These are phyloP conservation scores for Anarrhichthys ocellatus DNA, from an alignment of 2,113 vertebrate species.

Conservation along the genomic window DNA sequence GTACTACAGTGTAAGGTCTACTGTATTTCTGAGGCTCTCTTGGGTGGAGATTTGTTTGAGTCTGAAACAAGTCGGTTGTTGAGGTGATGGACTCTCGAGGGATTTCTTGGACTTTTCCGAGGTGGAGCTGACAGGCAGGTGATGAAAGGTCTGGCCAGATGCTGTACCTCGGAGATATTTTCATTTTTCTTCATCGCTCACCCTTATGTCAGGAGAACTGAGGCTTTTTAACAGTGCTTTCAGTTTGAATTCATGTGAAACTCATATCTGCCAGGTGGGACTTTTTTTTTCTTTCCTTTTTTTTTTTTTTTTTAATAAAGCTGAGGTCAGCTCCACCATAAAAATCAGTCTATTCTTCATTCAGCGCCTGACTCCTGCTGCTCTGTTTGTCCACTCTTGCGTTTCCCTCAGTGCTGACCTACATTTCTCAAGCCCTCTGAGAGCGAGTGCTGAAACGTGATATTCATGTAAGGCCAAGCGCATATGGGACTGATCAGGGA, in stretches of 20 bases:
- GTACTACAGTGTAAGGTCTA: conserved; percentile 1
- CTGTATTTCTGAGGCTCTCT: conserved; percentile 25
- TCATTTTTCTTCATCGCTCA: conserved; percentile 57
- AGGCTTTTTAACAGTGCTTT: conserved; percentile 8
- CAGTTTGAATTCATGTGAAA: conserved; percentile 53
- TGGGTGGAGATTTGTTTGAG: conserved; percentile 49
- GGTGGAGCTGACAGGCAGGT: conserved; percentile 58
- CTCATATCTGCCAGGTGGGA: conserved; percentile 61
- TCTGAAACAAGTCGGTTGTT: conserved; percentile 47
- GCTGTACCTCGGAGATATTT: conserved; percentile 59
- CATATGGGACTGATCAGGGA: conserved; percentile 85
- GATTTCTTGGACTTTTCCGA: conserved; percentile 28
- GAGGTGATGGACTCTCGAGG: conserved; percentile 55
- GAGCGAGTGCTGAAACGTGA: conserved; percentile 76
- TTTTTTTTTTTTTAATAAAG: conserved; percentile 35
- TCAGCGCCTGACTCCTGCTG: conserved; percentile 67
- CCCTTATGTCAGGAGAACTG: conserved; percentile 33
- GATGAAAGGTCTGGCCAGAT: conserved; percentile 58
- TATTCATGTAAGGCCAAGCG: conserved; percentile 79
- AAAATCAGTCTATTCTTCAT: conserved; percentile 72
- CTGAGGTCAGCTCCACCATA: conserved; percentile 65
- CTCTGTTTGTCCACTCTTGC: conserved; percentile 64
- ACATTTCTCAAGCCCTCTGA: conserved; percentile 72
- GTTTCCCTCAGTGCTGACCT: conserved; percentile 72
- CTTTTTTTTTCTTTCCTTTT: not conserved